Base-by-base conservation (phyloP, 1,140 invertebrate species). In the Brachionus rubens region DNA sequence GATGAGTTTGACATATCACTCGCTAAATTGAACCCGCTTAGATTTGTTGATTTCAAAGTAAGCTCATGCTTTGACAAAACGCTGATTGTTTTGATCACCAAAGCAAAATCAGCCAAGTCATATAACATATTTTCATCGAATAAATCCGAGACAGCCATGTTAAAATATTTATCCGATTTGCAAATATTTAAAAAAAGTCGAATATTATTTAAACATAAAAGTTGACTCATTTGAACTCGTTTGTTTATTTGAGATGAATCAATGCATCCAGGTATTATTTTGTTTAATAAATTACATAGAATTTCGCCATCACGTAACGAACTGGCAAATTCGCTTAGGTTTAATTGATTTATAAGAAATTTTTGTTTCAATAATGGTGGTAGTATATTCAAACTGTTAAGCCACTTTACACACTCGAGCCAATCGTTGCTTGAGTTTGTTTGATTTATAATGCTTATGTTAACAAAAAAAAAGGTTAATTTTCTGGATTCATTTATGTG, bases 81-180 rank as follows among this genome's bases (percentile, higher is more conserved):
- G 41, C 68, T 72, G 6, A 72, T 19, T 9, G 68, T 72, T 54
- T 33, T 30, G n/a, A 72, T 72, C 3, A 72, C 68, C 33, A 16
- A 54, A 50, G 68, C 68, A 2, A 72, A 41, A 28, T 72, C 50
- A 14, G 21, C 33, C 12, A 72, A 30, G 12, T 72, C 68, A 28
- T 72, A 72, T 9, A 72, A 36, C 68, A 72, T 72, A 46, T 72
- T 21, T n/a, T 72, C 68, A 54, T 72, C 50, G 26, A 72, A 72
- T 54, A 72, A n/a, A 21, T 72, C 68, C 16, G 46, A 50, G 10
- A 50, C 68, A 21, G 26, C 14, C 46, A 72, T 50, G 21, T 19
- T 40, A 24, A 72, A 72, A 72, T 72, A 72, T 16, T 48, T 30
- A n/a, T 28, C 16, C 19, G 68, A 72, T 33, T 54, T 48, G 6